Base-by-base conservation (phyloP, 1,140 invertebrate species). In the Ceratina australensis region DNA sequence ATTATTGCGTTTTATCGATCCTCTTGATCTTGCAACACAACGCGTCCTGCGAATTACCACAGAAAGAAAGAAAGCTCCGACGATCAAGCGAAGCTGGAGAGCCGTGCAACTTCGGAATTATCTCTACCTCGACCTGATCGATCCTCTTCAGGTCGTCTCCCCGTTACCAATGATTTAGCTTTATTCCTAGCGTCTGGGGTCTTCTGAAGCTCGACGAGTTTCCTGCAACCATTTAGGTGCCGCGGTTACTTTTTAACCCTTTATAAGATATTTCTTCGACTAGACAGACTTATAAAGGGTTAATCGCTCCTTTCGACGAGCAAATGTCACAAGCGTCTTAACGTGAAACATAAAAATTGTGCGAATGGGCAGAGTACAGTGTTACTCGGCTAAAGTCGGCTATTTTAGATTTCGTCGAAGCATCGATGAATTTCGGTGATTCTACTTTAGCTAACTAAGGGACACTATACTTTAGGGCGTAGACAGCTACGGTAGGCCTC, bases 61-160 rank as follows among this genome's bases (percentile, higher is more conserved):
- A 75, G 63, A 59, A 75, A 67, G 54, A 59, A 72, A 72, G 71
- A 63, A 75, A 75, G 72, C 22, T 66, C 61, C 33, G 22, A 66
- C 28, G 47, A 54, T n/a, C 15, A 22, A 54, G 12, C 10, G 18
- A 74, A 52, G 49, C 20, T 24, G 13, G 20, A 57, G n/a, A 74
- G 22, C 50, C 22, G 33, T 24, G 20, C 16, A 49, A 18, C 7
- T 24, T 56, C 28, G 5, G 10, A n/a, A n/a, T n/a, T 64, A 42
- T 7, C 0, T 10, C 7, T 42, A 42, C 33, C 7, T 47, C n/a
- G 4, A 56, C 7, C 67, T 16, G 52, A 0, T 50, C 3, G 20
- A 33, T 74, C 20, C 4, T 65, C 49, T 66, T 66, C 72, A 26
- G 22, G 13, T 42, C n/a, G 12, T 56, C 50, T 12, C n/a, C 12